Evolutionary conservation across 1,140 invertebrate genomes (phyloP).

Genomic region (Hycleus cichorii): DNA sequence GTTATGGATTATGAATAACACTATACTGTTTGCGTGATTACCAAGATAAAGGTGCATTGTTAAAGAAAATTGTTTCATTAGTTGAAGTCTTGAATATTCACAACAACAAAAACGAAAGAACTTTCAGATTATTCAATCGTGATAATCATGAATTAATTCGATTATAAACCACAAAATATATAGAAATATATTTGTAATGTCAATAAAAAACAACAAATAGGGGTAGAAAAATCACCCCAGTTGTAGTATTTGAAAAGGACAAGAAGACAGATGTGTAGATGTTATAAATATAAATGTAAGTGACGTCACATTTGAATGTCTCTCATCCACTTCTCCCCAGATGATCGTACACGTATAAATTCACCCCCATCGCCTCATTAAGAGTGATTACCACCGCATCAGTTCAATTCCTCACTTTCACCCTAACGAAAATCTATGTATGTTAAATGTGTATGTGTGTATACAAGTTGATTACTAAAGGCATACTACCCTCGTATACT

Average conservation of each 20-base stretch:
- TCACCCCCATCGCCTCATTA: slow-evolving; percentile 5
- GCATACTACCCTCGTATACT: too few relatives aligned
- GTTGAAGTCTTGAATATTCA: background rate
- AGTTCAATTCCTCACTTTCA: background rate
- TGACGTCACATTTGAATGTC: slow-evolving; percentile 6
- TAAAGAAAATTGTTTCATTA: slow-evolving; percentile 12
- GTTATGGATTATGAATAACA: slow-evolving; percentile 9
- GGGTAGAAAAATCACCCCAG: too few relatives aligned
- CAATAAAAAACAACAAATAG: too few relatives aligned
- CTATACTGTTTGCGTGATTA: slow-evolving; percentile 8
- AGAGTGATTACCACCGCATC: slow-evolving; percentile 9
- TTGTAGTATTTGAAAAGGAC: too few relatives aligned
- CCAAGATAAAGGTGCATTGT: background rate
- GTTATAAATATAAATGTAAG: background rate
- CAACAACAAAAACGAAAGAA: background rate
- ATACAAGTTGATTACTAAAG: too few relatives aligned
- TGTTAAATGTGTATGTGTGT: too few relatives aligned
- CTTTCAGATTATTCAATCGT: too few relatives aligned
- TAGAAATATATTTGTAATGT: too few relatives aligned
- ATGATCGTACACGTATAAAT: slow-evolving; percentile 3
- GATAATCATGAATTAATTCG: too few relatives aligned
- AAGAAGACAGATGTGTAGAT: too few relatives aligned
- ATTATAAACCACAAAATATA: too few relatives aligned
- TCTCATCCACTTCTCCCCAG: background rate
- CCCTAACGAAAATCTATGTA: background rate